phyloP scores from a whole-genome alignment of 2,113 vertebrate species.

The Deroptyus accipitrinus region DNA sequence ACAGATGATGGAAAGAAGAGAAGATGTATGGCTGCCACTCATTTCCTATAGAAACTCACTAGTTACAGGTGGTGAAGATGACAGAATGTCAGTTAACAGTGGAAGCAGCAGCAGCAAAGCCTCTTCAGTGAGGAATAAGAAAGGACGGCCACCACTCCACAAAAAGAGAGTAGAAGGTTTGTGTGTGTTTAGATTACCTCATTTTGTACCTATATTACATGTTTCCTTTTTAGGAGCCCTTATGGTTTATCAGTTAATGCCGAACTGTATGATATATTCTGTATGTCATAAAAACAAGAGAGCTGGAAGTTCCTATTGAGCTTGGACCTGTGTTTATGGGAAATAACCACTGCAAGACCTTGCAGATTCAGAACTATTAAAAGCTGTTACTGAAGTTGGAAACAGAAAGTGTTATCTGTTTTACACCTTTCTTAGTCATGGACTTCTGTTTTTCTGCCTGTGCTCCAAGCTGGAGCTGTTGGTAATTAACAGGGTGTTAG shows the following conservation, averaged over 20 bases:
- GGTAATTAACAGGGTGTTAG: background rate
- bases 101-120: conserved; percentile 95
- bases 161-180: conserved; percentile 95
- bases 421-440: background rate
- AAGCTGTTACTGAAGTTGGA: background rate
- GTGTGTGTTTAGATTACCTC: background rate
- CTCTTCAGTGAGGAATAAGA: conserved; percentile 95
- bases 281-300: background rate
- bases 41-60: conserved; percentile 98
- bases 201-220: too few relatives aligned
- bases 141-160: conserved; percentile 91
- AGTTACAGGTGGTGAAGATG: conserved; percentile 93
- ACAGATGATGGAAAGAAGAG: conserved; percentile 96
- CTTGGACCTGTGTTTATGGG: rapidly evolving
- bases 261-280: rapidly evolving
- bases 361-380: background rate
- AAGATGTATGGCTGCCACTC: conserved; percentile 97
- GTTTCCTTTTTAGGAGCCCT: background rate
- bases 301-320: background rate
- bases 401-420: background rate
- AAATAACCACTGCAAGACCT: background rate
- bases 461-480: background rate
- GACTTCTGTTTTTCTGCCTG: background rate
- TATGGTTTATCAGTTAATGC: background rate
- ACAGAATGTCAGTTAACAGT: conserved; percentile 95